Base-by-base conservation (phyloP, 2,888 invertebrate genomes). In the Eledone cirrhosa region DNA sequence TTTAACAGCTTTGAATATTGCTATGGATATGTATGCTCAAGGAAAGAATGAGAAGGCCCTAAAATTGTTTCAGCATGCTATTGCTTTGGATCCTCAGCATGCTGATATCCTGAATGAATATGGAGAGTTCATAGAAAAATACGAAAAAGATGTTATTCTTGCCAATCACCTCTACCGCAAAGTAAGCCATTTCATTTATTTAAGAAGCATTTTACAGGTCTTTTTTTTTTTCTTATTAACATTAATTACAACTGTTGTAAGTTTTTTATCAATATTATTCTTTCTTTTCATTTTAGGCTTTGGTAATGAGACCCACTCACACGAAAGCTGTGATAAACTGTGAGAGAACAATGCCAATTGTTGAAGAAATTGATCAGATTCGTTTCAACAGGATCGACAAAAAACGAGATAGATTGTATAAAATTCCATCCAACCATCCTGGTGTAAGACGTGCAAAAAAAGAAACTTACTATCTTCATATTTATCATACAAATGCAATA, bases 401-500 rank as follows among this genome's bases (percentile, higher is more conserved):
- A 69, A 97, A 97, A 90, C 93, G 96, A 80, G 94, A 96, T 88
- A 93, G 94, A 27, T 92, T 98, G 13, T 94, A 95, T 31, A 94
- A 94, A 7, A 94, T 97, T 87, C 96, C 97, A 27, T 94, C 95
- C 82, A 93, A 93, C 65, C 94, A 94, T 90, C 93, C 95, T 0
- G 95, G 96, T 8, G 92, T 98, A 83, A 93, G 96, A 78, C 93
- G 96, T 86, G 95, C 97, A 5, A 97, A 97, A 88, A 96, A 95
- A 89, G 98, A 98, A 91, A 97, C 97, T 1, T 99, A 98, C 90
- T 98, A 97, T 90, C 91, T 92, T 84, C 97, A 98, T 89, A 97
- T 99, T 82, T 97, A 98, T 91, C 98, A 99, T 89, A 97, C 98
- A 0, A 97, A 97, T 29, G 98, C 96, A 33, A 97, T 99, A 83